Base-by-base conservation (phyloP, 1,140 invertebrate species). In the Ceratitis capitata region DNA sequence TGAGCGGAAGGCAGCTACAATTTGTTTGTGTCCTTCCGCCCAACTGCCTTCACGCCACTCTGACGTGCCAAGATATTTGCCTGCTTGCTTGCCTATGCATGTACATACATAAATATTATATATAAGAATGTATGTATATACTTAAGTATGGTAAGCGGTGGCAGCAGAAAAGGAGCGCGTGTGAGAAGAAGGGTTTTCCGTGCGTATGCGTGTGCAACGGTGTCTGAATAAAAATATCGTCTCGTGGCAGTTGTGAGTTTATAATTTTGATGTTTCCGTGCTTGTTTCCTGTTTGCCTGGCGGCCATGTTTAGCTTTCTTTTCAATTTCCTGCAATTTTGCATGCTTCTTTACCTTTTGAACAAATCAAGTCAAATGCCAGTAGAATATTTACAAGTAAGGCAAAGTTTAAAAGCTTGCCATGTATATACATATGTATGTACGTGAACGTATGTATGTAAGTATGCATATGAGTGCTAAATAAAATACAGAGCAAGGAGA, bases 301-400 rank as follows among this genome's bases (percentile, higher is more conserved):
- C 83, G 56, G 83, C 83, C 83, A 84, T 84, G 51, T 84, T 84
- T 84, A 58, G 53, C 56, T 42, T 84, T 84, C 83, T 56, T 84
- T 84, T 84, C 83, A 84, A 84, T 84, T 84, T 84, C 83, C 83
- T 84, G 49, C 83, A 61, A 84, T 58, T 84, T 84, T 56, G 56
- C 51, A 64, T 35, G 83, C 53, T 45, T 61, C 47, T 84, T 84
- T 61, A 61, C 49, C 47, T 49, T 42, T 84, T n/a, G n/a, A n/a
- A 19, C 26, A 56, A 61, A 84, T 83, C 26, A 58, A 84, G 82
- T 83, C 47, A 83, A 45, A 51, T 23, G 47, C 42, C n/a, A n/a
- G 29, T 2, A 82, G 26, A 82, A 12, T 6, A 47, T 49, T 29
- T 10, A 82, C 29, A n/a, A 82, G 78, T 23, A 82, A 16, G 14